phyloP scores from a whole-genome alignment of 1,140 invertebrate species.

The Bradynema listronoti region DNA sequence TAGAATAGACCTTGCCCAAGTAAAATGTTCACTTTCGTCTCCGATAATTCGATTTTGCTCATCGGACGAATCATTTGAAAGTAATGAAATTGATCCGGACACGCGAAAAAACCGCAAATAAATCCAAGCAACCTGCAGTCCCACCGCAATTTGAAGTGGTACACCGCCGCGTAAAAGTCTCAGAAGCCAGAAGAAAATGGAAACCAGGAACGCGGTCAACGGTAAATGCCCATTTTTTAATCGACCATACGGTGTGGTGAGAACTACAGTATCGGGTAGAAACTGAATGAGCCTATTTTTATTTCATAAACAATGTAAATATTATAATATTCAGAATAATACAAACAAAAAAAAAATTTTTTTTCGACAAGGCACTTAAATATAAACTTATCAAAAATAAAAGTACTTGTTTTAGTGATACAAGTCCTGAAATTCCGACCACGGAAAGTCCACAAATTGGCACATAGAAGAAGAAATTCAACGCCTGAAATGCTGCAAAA shows the following conservation, averaged over 20 bases:
- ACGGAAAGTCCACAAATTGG: constrained; percentile 39
- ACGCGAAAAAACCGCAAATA: constrained; percentile 53
- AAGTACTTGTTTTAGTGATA: constrained; percentile 51
- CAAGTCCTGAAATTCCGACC: constrained; percentile 41
- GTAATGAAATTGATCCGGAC: constrained; percentile 21
- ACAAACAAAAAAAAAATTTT: constrained; percentile 9
- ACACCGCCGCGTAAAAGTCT: constrained; percentile 28
- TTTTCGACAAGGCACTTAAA: neutral
- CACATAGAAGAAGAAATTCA: constrained; percentile 44
- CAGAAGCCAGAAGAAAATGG: constrained; percentile 26
- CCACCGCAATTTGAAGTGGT: constrained; percentile 31
- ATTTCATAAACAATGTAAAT: neutral
- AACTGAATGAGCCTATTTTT: constrained; percentile 36
- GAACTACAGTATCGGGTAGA: constrained; percentile 47
- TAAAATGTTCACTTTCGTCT: constrained; percentile 39
- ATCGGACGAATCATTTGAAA: too few relatives aligned
- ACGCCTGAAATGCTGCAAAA: constrained; percentile 21
- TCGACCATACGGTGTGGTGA: constrained; percentile 48
- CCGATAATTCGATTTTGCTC: constrained; percentile 15
- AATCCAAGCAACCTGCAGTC: constrained; percentile 47
- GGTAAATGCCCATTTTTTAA: constrained; percentile 55
- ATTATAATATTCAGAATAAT: constrained; percentile 12
- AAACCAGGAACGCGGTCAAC: constrained; percentile 18
- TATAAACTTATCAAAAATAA: constrained; percentile 12
- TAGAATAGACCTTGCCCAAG: constrained; percentile 35